Conservation (phyloP, 1,140 invertebrate species). For the Scaptodrosophila lebanonensis region DNA sequence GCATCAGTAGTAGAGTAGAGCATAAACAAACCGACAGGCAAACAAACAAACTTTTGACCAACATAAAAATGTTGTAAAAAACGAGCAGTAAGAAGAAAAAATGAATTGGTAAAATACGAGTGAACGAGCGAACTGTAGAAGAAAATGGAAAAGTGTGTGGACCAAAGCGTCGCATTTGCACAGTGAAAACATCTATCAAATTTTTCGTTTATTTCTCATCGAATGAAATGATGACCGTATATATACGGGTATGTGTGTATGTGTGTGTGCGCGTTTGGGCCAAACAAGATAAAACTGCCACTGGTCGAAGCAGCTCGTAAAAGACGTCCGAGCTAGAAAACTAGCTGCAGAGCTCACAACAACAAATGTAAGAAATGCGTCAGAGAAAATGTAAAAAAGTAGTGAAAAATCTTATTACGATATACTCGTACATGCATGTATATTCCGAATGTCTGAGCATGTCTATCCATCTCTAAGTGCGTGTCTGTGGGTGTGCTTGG, state of each 20-base stretch:
- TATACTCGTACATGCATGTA: conserved; percentile 12
- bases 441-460: too few relatives aligned
- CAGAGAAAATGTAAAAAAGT: conserved; percentile 16
- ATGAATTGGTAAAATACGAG: neutral
- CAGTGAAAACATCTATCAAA: conserved; percentile 65
- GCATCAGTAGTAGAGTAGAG: conserved; percentile 36
- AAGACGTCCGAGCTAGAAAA: too few relatives aligned
- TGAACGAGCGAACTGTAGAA: too few relatives aligned
- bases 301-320: too few relatives aligned
- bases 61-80: conserved; percentile 52
- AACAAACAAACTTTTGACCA: conserved; percentile 48
- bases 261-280: conserved; percentile 14
- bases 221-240: conserved; percentile 25
- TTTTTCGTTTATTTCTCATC: conserved; percentile 46
- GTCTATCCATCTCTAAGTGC: conserved; percentile 6
- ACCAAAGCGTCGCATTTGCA: conserved; percentile 60
- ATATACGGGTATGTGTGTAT: conserved; percentile 6
- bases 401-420: conserved; percentile 59
- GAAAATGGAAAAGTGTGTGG: conserved; percentile 49
- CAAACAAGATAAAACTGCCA: conserved; percentile 38
- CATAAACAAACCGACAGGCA: conserved; percentile 52
- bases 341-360: conserved; percentile 10
- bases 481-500: conserved; percentile 8
- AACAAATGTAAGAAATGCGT: conserved; percentile 24
- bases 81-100: conserved; percentile 2